Percentiles rank a stretch among this genome's conserved stretches.
These are phyloP conservation scores for Carcharodon carcharias DNA, from an alignment of 2,797 vertebrate genomes.

Conservation along the genomic window DNA sequence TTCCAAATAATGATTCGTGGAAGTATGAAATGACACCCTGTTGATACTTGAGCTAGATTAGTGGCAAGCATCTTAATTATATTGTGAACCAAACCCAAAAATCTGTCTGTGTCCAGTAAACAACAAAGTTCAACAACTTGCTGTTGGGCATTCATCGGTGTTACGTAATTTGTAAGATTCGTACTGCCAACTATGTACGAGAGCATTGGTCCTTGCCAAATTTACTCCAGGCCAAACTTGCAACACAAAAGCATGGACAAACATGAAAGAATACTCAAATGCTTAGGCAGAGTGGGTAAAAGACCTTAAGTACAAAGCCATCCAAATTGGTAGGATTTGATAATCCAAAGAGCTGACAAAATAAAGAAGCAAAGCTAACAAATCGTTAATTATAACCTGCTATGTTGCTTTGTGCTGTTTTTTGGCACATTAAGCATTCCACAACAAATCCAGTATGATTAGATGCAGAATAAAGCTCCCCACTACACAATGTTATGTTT, in stretches of 20 bases:
- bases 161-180: conserved; percentile 17
- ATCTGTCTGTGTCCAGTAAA: not conserved
- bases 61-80: not conserved
- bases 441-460: not conserved
- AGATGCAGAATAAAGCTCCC: not conserved
- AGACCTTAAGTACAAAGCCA: not conserved
- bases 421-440: not conserved
- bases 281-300: not conserved
- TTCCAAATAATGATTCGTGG: not conserved
- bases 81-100: not conserved
- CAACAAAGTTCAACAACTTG: not conserved
- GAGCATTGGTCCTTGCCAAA: not conserved
- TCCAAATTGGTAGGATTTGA: not conserved
- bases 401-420: not conserved
- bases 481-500: not conserved
- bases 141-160: not conserved
- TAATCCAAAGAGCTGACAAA: not conserved
- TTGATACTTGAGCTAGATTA: not conserved
- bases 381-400: not conserved
- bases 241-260: not conserved
- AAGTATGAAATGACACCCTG: not conserved
- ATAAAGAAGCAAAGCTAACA: not conserved
- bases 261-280: not conserved
- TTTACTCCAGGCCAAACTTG: not conserved
- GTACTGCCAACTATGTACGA: not conserved